Conservation (phyloP, 2,888 invertebrate species). For the Blera fallax region DNA sequence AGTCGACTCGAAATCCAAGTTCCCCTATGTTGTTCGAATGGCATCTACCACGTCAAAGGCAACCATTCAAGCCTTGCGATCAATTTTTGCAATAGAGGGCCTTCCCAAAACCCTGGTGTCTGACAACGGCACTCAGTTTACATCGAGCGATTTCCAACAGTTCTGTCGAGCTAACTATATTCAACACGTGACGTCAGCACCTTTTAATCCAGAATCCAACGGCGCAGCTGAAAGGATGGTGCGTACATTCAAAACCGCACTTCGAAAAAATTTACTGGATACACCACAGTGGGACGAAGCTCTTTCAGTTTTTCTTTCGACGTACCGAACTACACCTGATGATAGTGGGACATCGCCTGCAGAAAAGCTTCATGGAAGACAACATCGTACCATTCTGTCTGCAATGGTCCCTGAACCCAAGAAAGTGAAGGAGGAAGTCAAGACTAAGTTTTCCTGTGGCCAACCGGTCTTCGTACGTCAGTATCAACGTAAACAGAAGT, state of each 20-base stretch:
- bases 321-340: background rate
- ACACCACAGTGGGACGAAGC: background rate
- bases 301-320: background rate
- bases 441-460: too few species aligned
- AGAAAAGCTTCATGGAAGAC: background rate
- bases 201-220: constrained; percentile 70
- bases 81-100: too few species aligned
- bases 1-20: too few species aligned
- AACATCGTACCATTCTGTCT: too few species aligned
- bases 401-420: too few species aligned
- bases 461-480: too few species aligned
- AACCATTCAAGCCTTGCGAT: too few species aligned
- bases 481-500: too few species aligned
- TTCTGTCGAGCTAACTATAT: constrained; percentile 72
- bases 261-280: background rate
- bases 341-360: constrained; percentile 12
- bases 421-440: too few species aligned
- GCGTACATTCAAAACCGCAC: background rate
- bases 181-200: constrained; percentile 72
- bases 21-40: too few species aligned
- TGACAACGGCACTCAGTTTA: constrained; percentile 33
- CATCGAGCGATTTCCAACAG: constrained; percentile 66
- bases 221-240: constrained; percentile 73
- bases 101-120: too few species aligned
- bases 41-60: too few species aligned